These are phyloP conservation scores for Hemibates koningsi DNA, from an alignment of 2,113 vertebrate species.

Conservation along the genomic window DNA sequence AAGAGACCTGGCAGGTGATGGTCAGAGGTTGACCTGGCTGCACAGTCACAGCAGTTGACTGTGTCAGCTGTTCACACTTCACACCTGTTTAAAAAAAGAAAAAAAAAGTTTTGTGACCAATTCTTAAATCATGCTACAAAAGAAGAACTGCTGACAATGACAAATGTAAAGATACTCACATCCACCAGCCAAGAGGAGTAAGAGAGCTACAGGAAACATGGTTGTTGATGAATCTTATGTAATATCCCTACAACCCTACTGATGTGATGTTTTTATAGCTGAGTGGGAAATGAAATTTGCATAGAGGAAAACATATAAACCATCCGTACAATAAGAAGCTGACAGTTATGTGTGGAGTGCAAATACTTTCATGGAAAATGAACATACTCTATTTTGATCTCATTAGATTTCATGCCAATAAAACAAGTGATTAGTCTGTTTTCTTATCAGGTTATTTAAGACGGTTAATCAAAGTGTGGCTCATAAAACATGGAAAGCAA, in stretches of 20 bases:
- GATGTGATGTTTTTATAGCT: background rate
- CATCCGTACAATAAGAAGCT: rapidly evolving
- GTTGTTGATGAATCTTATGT: background rate
- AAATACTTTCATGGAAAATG: rapidly evolving
- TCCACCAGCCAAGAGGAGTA: background rate
- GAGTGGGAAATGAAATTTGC: background rate
- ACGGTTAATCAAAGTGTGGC: background rate
- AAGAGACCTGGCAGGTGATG: background rate
- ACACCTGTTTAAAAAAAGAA: background rate
- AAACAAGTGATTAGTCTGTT: background rate
- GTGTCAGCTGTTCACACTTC: background rate
- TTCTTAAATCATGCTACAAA: background rate
- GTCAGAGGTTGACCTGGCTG: background rate
- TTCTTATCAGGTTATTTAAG: background rate
- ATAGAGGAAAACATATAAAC: background rate
- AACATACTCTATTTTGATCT: background rate
- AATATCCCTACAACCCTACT: background rate
- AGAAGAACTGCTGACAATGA: background rate
- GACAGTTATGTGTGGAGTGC: background rate
- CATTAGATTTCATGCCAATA: background rate
- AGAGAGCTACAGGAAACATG: background rate
- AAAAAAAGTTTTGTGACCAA: background rate
- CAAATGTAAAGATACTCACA: background rate
- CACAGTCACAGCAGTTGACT: background rate
- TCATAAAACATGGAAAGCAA: background rate